Conservation (phyloP, 2,888 invertebrate species). For the Hipparchia sbordonii region DNA sequence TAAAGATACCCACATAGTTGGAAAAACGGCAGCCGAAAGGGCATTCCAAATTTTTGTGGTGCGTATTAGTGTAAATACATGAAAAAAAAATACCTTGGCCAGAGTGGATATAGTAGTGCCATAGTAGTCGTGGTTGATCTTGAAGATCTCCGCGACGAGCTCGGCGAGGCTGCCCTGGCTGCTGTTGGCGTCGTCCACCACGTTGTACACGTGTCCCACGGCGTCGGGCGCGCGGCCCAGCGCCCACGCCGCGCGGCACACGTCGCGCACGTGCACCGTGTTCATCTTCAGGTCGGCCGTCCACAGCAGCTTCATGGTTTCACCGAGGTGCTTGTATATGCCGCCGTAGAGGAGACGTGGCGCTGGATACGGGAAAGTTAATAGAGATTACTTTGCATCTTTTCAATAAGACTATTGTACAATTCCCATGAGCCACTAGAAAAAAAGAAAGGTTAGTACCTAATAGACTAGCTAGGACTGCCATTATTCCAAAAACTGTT, state of each 20-base stretch:
- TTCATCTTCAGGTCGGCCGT: conserved; percentile 92
- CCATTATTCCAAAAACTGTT: too few relatives aligned
- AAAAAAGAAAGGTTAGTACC: too few relatives aligned
- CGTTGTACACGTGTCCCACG: conserved; percentile 87
- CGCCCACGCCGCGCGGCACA: conserved; percentile 92
- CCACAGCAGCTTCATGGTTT: conserved; percentile 97
- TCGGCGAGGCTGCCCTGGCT: conserved; percentile 93
- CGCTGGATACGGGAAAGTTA: conserved; percentile 77
- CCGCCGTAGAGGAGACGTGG: conserved; percentile 93
- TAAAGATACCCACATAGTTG: too few relatives aligned
- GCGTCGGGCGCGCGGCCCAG: conserved; percentile 82
- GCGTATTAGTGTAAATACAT: too few relatives aligned
- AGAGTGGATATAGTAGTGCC: conserved; percentile 91
- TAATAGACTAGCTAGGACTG: too few relatives aligned
- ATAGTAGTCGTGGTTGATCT: conserved; percentile 93
- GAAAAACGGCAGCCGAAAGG: too few relatives aligned
- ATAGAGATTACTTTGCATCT: too few relatives aligned
- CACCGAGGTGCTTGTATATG: conserved; percentile 93
- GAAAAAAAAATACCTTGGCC: conserved; percentile 84
- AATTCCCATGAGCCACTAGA: too few relatives aligned
- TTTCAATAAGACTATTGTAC: too few relatives aligned
- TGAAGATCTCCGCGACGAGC: conserved; percentile 91
- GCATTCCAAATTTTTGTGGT: too few relatives aligned
- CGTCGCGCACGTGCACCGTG: conserved; percentile 93
- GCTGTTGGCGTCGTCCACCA: conserved; percentile 92